phyloP scores from a whole-genome alignment of 2,797 vertebrate species.

The Aeoliscus strigatus region DNA sequence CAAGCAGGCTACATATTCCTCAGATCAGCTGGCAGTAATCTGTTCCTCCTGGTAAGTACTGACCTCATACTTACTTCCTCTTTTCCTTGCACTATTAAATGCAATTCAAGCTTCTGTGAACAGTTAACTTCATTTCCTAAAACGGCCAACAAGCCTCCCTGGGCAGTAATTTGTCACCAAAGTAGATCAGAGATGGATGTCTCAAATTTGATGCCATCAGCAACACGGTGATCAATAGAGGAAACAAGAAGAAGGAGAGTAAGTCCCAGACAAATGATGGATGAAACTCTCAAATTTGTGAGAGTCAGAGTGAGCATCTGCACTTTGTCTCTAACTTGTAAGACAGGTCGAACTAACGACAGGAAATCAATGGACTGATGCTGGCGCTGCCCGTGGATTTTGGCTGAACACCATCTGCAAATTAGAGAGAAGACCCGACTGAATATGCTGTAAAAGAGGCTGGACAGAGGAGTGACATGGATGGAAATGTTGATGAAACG shows the following conservation, averaged over 20 bases:
- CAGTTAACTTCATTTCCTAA: slow-evolving; percentile 6
- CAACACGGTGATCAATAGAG: slow-evolving; percentile 19
- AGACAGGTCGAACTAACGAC: slow-evolving; percentile 13
- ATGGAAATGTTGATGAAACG: too few relatives aligned
- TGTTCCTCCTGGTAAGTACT: too few relatives aligned
- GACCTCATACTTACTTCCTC: neutral
- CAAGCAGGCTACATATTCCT: neutral
- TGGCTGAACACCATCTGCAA: slow-evolving; percentile 9
- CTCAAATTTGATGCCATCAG: slow-evolving; percentile 15
- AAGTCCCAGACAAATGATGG: too few relatives aligned
- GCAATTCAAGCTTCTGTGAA: slow-evolving; percentile 10
- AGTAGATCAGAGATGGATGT: slow-evolving; percentile 9
- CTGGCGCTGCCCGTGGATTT: slow-evolving; percentile 23
- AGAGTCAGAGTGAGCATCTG: too few relatives aligned
- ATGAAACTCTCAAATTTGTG: too few relatives aligned
- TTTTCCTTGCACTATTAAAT: neutral
- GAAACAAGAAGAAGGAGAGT: too few relatives aligned
- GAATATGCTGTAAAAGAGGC: too few relatives aligned
- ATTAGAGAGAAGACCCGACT: slow-evolving; percentile 3
- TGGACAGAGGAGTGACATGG: neutral
- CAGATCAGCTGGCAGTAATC: slow-evolving; percentile 11
- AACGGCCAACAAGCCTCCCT: slow-evolving; percentile 3
- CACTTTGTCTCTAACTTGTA: slow-evolving; percentile 4
- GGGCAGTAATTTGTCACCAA: slow-evolving; percentile 11
- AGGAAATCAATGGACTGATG: slow-evolving; percentile 21